phyloP scores from a whole-genome alignment of 2,797 vertebrate genomes.

The Falco peregrinus region DNA sequence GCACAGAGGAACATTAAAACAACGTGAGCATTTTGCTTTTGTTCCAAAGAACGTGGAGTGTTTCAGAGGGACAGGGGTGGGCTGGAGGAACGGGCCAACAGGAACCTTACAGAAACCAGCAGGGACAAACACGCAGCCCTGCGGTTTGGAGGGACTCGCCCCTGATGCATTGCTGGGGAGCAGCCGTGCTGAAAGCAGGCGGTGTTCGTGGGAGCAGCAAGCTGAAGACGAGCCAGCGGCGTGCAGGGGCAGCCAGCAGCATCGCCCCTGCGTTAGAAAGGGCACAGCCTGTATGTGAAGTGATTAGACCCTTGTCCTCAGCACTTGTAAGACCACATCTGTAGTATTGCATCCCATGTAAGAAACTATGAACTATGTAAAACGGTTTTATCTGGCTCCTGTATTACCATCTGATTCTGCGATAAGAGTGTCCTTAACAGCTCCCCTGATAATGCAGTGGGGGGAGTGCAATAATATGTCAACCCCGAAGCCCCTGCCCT shows the following conservation, averaged over 20 bases:
- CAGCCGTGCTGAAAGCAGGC: neutral
- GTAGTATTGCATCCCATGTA: fast-evolving
- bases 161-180: neutral
- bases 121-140: neutral
- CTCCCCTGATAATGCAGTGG: fast-evolving
- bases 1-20: neutral
- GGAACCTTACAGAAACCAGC: neutral
- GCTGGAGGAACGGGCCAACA: neutral
- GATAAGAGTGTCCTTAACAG: neutral
- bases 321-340: neutral
- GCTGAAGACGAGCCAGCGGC: fast-evolving
- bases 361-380: neutral
- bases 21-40: neutral
- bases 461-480: neutral
- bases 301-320: neutral
- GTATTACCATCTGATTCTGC: neutral
- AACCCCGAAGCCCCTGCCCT: neutral
- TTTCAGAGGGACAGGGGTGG: neutral
- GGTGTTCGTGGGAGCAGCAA: no score
- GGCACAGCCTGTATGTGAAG: no score
- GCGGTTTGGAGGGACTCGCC: neutral
- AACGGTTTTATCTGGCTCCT: neutral
- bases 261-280: neutral
- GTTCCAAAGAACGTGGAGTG: neutral
- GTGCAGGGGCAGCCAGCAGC: neutral